Evolutionary conservation across 2,113 vertebrate genomes (phyloP), one percentile per base, ranked within the genome.

Genomic region (Carassius carassius): DNA sequence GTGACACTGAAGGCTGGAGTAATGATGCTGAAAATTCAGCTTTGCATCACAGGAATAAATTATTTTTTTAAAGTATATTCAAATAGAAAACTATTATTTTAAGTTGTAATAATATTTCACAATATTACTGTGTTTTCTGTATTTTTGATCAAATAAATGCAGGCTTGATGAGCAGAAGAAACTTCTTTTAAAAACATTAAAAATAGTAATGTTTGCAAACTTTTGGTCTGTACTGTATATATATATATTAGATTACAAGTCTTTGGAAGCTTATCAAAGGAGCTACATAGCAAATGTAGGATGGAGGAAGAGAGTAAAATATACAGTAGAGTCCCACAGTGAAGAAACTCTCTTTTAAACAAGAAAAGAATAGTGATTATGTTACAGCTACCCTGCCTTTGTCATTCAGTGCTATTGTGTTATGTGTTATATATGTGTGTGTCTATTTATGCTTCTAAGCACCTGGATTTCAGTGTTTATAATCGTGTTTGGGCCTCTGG

Each of bases 401-500:
- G 85, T 74, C 86, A 86, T 87, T 91, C 92, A 90, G 88, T 89
- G 90, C 89, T 90, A 78, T 84, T 83, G 89, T 85, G 88, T 81
- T 81, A 41, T 63, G 58, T n/a, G 25, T 81, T 67, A 41, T 29
- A 47, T 35, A 29, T 67, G 41, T 47, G 56, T 37, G 54, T 41
- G 67, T 69, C 44, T 79, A 70, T 51, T 32, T 32, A 74, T 58
- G 84, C 58, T 41, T 84, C 12, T 29, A 44, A 65, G 72, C 70
- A 44, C 73, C 76, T 9, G 17, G 35, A 83, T 19, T 80, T 82
- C 76, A 75, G 51, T 75, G 87, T 92, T 99, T 96, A 99, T 95
- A 99, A 96, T 94, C 98, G 95, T 93, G 98, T 99, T 94, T 99
- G 98, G 84, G 97, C 98, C 93, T 99, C 97, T 5, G 97, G 97